phyloP scores from a whole-genome alignment of 2,113 vertebrate genomes.

The Dicerorhinus sumatrensis region DNA sequence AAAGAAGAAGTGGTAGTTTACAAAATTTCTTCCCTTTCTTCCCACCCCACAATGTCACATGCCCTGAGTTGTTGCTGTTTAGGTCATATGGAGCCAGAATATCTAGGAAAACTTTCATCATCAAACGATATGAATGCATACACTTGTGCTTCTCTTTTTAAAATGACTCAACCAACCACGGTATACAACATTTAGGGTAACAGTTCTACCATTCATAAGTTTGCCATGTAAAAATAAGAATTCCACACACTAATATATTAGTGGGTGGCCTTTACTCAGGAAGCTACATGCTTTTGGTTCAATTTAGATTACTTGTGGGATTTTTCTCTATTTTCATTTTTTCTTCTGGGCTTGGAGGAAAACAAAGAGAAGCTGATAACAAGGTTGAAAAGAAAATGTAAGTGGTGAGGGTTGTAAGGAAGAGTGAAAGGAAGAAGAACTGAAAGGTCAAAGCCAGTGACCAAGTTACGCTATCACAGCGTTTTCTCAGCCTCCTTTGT shows the following conservation, averaged over 20 bases:
- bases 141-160: background rate
- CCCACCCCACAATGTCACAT: background rate
- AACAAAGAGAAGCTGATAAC: background rate
- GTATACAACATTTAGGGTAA: background rate
- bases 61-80: background rate
- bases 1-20: constrained; percentile 65
- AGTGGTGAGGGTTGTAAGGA: background rate
- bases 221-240: background rate
- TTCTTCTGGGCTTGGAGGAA: background rate
- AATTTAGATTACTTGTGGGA: background rate
- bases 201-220: background rate
- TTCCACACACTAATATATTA: background rate
- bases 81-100: background rate
- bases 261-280: background rate
- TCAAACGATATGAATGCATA: background rate
- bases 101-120: constrained; percentile 66
- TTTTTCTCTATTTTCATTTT: constrained; percentile 41
- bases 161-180: background rate
- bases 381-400: background rate
- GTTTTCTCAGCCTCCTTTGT: background rate
- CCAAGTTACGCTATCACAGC: fast-evolving
- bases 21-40: background rate
- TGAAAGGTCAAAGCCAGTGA: background rate
- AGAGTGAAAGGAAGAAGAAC: background rate
- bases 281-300: background rate